Percentiles rank a stretch among this genome's conserved stretches.
phyloP scores from a whole-genome alignment of 1,140 invertebrate species.

The Aphaenogaster ashmeadi region DNA sequence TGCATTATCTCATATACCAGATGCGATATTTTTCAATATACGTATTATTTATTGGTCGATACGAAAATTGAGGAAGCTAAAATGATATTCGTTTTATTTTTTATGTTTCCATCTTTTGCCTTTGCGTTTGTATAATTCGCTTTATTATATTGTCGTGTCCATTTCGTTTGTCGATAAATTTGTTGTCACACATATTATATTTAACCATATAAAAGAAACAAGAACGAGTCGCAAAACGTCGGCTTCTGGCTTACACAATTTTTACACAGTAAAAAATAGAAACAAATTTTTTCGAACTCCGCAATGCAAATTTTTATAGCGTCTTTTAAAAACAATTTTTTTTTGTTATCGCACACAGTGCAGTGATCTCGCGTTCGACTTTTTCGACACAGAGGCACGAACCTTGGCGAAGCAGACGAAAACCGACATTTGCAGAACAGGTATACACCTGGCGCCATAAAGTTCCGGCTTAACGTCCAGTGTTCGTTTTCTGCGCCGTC shows the following conservation, averaged over 20 bases:
- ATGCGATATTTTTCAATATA: conserved; percentile 24
- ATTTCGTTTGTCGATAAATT: conserved; percentile 12
- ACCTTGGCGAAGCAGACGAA: conserved; percentile 12
- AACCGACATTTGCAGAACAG: conserved; percentile 61
- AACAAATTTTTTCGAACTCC: conserved; percentile 19
- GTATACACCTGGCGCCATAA: conserved; percentile 59
- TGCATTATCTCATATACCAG: conserved; percentile 27
- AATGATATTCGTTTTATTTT: conserved; percentile 34
- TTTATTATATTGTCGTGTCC: conserved; percentile 13
- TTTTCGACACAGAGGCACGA: conserved; percentile 21
- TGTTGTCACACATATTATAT: neutral
- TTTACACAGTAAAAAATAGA: neutral
- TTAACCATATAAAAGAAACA: neutral
- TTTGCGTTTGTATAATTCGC: conserved; percentile 4
- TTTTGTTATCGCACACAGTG: conserved; percentile 2
- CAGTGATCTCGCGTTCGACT: conserved; percentile 29
- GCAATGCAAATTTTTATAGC: conserved; percentile 29
- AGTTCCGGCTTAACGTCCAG: conserved; percentile 62
- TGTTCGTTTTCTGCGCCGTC: conserved; percentile 60
- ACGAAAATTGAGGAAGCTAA: conserved; percentile 30
- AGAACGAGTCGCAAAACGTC: neutral
- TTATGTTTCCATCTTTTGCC: conserved; percentile 6
- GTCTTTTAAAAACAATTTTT: neutral
- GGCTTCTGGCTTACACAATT: neutral
- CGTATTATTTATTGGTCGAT: conserved; percentile 22